A percentile compares a stretch with the other conserved stretches of the same genome.
Conservation (phyloP, 2,888 invertebrate genomes). For the Drosophila koepferae region DNA sequence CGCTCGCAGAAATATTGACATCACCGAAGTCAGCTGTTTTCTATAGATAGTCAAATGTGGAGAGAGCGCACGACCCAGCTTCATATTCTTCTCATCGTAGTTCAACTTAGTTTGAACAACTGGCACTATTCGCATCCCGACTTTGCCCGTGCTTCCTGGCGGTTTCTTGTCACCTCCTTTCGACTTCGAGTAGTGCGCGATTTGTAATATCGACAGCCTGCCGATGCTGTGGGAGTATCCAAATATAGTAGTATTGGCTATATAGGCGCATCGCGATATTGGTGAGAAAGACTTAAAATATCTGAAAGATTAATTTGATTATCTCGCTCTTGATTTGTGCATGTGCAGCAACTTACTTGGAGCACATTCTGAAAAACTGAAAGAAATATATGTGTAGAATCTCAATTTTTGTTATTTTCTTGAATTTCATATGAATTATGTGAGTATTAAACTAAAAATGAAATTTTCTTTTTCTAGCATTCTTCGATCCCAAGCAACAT, state of each 20-base stretch:
- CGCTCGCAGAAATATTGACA: constrained; percentile 58
- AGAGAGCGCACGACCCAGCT: constrained; percentile 48
- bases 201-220: constrained; percentile 3
- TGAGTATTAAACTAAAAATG: neutral
- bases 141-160: neutral
- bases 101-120: neutral
- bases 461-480: neutral
- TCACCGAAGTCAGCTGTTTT: constrained; percentile 54
- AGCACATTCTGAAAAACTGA: constrained; percentile 24
- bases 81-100: constrained; percentile 53
- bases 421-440: neutral
- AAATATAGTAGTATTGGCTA: neutral
- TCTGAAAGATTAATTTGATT: constrained; percentile 10
- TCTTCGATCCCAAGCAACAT: neutral
- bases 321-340: neutral
- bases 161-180: neutral
- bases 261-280: constrained; percentile 2
- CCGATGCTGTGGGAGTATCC: neutral
- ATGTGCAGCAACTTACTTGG: constrained; percentile 34
- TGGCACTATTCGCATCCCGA: constrained; percentile 47
- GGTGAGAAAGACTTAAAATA: constrained; percentile 16
- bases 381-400: neutral
- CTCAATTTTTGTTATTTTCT: neutral
- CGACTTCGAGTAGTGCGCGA: neutral
- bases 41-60: constrained; percentile 61